Percentiles rank a stretch among this genome's conserved stretches.
These are phyloP conservation scores for Hirudinaria manillensis DNA, from an alignment of 2,888 invertebrate genomes.

Conservation along the genomic window DNA sequence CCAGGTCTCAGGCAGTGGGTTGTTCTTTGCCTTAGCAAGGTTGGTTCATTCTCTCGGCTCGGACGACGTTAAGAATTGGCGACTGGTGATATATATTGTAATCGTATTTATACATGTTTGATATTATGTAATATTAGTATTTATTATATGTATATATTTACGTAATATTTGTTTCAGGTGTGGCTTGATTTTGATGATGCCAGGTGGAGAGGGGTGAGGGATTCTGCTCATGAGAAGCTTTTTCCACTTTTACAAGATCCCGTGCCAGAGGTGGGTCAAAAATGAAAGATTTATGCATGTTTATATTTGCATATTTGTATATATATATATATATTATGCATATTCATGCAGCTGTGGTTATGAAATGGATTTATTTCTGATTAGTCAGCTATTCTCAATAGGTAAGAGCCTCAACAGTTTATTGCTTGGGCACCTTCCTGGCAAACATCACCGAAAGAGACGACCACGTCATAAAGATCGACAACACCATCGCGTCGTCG, in stretches of 20 bases:
- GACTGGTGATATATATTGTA: neutral
- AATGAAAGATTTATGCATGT: neutral
- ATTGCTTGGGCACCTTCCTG: constrained; percentile 87
- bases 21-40: constrained; percentile 76
- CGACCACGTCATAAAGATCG: constrained; percentile 87
- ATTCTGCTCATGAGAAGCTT: constrained; percentile 91
- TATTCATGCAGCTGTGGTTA: no score
- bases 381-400: constrained; percentile 45
- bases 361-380: neutral
- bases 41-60: constrained; percentile 34
- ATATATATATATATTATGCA: no score
- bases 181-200: constrained; percentile 54
- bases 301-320: no score
- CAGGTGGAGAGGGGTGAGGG: constrained; percentile 85
- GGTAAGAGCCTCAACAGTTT: constrained; percentile 86
- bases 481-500: constrained; percentile 83
- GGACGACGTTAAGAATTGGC: neutral
- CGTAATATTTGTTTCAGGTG: no score
- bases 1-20: constrained; percentile 66
- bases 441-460: constrained; percentile 70
- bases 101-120: no score
- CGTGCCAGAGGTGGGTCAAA: constrained; percentile 69
- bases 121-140: no score
- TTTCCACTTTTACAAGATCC: constrained; percentile 72
- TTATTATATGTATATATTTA: no score